A percentile compares a stretch with the other conserved stretches of the same genome.
Evolutionary conservation across 1,140 invertebrate species (phyloP).

Genomic region (Drosophila auraria): DNA sequence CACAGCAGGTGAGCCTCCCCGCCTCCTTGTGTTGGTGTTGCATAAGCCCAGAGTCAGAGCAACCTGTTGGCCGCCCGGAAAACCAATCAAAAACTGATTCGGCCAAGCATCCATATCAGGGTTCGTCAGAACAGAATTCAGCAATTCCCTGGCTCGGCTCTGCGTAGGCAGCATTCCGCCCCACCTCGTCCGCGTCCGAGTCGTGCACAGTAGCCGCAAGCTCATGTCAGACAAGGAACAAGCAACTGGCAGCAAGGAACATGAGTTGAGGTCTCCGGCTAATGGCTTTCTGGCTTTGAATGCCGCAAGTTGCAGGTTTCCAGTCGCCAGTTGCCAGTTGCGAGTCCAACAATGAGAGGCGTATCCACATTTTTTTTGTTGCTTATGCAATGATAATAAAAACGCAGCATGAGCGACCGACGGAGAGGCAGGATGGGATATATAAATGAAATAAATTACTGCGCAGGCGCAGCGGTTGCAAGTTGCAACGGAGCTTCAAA

Average conservation of each 20-base stretch:
- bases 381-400: conserved; percentile 76
- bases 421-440: conserved; percentile 33
- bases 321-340: neutral
- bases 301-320: conserved; percentile 10
- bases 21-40: neutral
- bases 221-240: conserved; percentile 67
- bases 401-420: conserved; percentile 53
- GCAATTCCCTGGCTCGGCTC: conserved; percentile 4
- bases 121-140: conserved; percentile 26
- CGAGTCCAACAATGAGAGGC: conserved; percentile 55
- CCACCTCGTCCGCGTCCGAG: neutral
- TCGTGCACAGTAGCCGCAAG: conserved; percentile 71
- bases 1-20: conserved; percentile 32
- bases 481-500: conserved; percentile 39
- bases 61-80: conserved; percentile 44
- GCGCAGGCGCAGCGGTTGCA: conserved; percentile 63
- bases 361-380: conserved; percentile 51
- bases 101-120: conserved; percentile 29
- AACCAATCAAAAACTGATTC: conserved; percentile 40
- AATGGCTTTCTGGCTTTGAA: conserved; percentile 54
- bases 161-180: conserved; percentile 23
- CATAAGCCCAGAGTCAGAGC: conserved; percentile 11
- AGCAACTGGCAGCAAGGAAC: conserved; percentile 34
- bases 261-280: conserved; percentile 24
- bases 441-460: conserved; percentile 80